A percentile compares a stretch with the other conserved stretches of the same genome.
phyloP scores from a whole-genome alignment of 2,113 vertebrate species.

The Tor tambroides region DNA sequence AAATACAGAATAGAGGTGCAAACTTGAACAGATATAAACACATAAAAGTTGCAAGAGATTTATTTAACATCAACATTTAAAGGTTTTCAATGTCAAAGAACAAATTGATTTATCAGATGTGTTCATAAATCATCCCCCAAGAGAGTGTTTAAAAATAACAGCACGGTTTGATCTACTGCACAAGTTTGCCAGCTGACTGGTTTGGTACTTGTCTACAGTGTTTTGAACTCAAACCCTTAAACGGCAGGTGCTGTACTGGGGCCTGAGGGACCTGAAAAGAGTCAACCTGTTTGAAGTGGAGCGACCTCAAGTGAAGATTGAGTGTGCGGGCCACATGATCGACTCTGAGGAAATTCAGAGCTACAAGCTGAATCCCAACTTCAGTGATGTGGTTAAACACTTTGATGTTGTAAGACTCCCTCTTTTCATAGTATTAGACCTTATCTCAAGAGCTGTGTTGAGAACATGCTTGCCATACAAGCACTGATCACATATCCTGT shows the following conservation, averaged over 20 bases:
- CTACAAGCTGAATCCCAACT: conserved; percentile 86
- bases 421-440: background rate
- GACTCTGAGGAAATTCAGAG: conserved; percentile 87
- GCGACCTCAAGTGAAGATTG: conserved; percentile 86
- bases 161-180: background rate
- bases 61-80: background rate
- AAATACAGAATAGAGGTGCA: conserved; percentile 90
- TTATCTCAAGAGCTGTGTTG: conserved; percentile 20
- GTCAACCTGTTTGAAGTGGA: conserved; percentile 92
- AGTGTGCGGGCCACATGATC: conserved; percentile 86
- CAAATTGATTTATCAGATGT: background rate
- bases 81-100: background rate
- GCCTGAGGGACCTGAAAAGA: conserved; percentile 84
- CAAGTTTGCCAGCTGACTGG: background rate
- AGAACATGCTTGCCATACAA: background rate
- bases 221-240: background rate
- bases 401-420: conserved; percentile 84
- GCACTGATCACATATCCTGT: background rate
- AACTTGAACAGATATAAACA: background rate
- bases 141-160: background rate
- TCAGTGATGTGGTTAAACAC: conserved; percentile 84
- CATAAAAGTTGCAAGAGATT: background rate
- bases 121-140: background rate
- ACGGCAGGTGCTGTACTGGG: conserved; percentile 91
- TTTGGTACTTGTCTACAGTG: background rate